phyloP scores from a whole-genome alignment of 1,140 invertebrate genomes.

The Anastrepha obliqua region DNA sequence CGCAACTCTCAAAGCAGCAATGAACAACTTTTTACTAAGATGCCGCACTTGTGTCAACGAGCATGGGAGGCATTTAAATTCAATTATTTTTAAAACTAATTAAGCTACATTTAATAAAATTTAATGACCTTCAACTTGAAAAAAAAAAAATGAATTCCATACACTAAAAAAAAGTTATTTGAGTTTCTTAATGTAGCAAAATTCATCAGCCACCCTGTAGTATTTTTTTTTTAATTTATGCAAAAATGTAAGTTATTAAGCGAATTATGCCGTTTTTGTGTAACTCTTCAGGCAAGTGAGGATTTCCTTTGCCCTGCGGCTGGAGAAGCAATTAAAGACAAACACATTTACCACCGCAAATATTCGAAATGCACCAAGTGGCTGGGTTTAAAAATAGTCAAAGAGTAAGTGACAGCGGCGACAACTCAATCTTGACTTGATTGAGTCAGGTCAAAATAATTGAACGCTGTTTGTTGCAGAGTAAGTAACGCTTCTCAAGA shows the following conservation, averaged over 20 bases:
- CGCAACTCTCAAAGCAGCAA: too few relatives aligned
- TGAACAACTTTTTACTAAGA: too few relatives aligned
- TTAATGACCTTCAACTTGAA: too few relatives aligned
- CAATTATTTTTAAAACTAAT: too few relatives aligned
- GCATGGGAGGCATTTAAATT: too few relatives aligned
- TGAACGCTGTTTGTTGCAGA: constrained; percentile 58
- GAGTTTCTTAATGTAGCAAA: too few relatives aligned
- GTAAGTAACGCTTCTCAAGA: neutral
- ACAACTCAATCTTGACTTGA: constrained; percentile 67
- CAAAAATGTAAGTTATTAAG: neutral
- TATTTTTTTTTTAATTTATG: neutral
- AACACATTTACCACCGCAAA: neutral
- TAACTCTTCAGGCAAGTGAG: neutral
- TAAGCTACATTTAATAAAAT: too few relatives aligned
- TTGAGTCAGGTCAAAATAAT: constrained; percentile 73
- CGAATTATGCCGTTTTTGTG: neutral
- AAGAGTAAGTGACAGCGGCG: constrained; percentile 22
- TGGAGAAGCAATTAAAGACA: constrained; percentile 17
- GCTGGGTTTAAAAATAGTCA: neutral
- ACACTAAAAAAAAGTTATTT: too few relatives aligned
- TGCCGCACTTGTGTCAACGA: too few relatives aligned
- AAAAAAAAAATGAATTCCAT: too few relatives aligned
- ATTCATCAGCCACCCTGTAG: too few relatives aligned
- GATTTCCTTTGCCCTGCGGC: neutral
- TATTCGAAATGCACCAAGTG: neutral